phyloP scores from a whole-genome alignment of 2,888 invertebrate genomes.

The Apeira syringaria region DNA sequence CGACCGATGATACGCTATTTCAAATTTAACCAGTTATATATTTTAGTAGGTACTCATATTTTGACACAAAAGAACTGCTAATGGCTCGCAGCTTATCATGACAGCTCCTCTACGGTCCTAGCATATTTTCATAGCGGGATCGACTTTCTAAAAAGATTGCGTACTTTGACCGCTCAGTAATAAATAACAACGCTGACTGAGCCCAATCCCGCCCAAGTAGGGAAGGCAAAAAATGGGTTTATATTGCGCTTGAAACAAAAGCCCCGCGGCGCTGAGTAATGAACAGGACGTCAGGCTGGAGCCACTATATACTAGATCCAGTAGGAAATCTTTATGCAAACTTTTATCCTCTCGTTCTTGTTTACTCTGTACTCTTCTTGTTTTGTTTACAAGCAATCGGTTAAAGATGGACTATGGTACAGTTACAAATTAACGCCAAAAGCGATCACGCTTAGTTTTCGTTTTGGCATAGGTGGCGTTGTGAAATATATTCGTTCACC shows the following conservation, averaged over 20 bases:
- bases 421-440: no score
- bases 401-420: no score
- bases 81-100: slow-evolving; percentile 8
- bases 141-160: slow-evolving; percentile 18
- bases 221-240: slow-evolving; percentile 33
- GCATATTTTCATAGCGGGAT: slow-evolving; percentile 14
- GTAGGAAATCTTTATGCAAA: background rate
- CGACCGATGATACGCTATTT: no score
- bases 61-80: background rate
- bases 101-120: slow-evolving; percentile 7
- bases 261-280: slow-evolving; percentile 30
- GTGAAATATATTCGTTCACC: no score
- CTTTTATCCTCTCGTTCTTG: no score
- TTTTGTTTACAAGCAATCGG: no score
- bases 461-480: no score
- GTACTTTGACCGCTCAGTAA: slow-evolving; percentile 26
- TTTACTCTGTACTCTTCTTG: no score
- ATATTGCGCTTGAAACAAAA: slow-evolving; percentile 36
- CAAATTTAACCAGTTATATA: no score
- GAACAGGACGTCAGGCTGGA: slow-evolving; percentile 21
- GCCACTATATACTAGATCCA: background rate
- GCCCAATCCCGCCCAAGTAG: slow-evolving; percentile 24
- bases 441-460: no score
- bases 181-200: slow-evolving; percentile 35
- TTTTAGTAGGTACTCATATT: background rate